Conservation (phyloP, 2,113 vertebrate species). For the Aspiorhynchus laticeps region DNA sequence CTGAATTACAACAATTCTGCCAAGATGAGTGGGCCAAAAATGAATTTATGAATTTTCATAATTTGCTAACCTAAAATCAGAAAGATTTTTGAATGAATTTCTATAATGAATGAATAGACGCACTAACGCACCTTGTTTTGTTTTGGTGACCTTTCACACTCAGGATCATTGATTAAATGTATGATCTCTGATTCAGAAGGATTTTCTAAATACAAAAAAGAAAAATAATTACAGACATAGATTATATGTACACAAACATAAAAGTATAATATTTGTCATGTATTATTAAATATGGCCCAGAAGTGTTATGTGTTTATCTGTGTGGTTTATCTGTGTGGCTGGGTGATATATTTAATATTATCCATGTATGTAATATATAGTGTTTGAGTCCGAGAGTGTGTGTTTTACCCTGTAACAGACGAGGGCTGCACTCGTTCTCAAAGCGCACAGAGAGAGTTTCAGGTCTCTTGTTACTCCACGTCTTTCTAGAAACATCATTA, state of each 20-base stretch:
- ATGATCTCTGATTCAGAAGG: slow-evolving; percentile 24
- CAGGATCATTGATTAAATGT: slow-evolving; percentile 34
- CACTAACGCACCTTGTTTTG: not conserved
- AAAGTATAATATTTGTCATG: not conserved
- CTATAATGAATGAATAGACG: no score
- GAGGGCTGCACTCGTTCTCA: not conserved
- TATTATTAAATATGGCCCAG: not conserved
- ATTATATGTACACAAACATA: not conserved
- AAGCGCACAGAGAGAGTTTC: slow-evolving; percentile 57
- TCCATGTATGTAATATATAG: not conserved
- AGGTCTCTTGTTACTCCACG: slow-evolving; percentile 62
- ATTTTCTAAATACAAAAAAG: slow-evolving; percentile 56
- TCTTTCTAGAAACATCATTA: slow-evolving; percentile 70
- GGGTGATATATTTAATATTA: not conserved
- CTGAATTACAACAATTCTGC: no score
- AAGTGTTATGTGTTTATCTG: not conserved
- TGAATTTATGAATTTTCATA: no score
- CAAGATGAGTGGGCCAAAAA: no score
- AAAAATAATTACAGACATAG: not conserved
- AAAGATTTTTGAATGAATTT: no score
- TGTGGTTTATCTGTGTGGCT: not conserved
- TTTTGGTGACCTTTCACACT: not conserved
- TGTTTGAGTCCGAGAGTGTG: not conserved
- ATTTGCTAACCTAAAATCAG: no score
- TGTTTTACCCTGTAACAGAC: not conserved